Evolutionary conservation across 92 coral and sea anemone genomes (phyloP).

Genomic region (Pocillopora grandis): DNA sequence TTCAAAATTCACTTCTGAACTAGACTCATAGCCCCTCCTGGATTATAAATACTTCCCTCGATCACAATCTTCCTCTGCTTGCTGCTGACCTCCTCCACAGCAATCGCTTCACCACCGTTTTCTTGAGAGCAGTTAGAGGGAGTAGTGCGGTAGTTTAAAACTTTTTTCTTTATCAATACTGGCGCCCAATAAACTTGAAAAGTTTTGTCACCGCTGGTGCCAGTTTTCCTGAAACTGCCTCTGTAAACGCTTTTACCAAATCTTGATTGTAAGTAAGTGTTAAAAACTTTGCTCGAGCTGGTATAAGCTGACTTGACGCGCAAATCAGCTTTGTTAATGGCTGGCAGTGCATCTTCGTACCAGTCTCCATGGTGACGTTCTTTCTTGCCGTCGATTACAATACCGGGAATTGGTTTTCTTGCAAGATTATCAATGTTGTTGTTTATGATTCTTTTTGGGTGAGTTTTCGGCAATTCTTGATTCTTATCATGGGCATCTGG

Average conservation of each 20-base stretch:
- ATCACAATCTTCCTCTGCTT: background rate
- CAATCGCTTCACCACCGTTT: background rate
- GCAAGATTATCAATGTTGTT: background rate
- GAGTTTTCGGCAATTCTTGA: background rate
- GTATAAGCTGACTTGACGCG: slow-evolving; percentile 1
- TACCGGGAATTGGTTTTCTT: background rate
- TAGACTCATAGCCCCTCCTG: too few relatives aligned
- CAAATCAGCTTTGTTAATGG: background rate
- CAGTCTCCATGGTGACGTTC: slow-evolving; percentile 13
- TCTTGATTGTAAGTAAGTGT: slow-evolving; percentile 47
- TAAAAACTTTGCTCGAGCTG: slow-evolving; percentile 5
- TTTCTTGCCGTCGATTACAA: background rate
- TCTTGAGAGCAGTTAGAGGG: background rate
- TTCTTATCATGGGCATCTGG: background rate
- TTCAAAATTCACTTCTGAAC: too few relatives aligned
- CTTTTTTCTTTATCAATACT: slow-evolving; percentile 8
- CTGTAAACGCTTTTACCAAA: slow-evolving; percentile 50
- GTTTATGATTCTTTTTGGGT: background rate
- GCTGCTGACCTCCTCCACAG: background rate
- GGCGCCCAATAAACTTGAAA: slow-evolving; percentile 31
- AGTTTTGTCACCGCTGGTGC: background rate
- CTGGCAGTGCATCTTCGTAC: background rate
- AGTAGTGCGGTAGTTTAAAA: background rate
- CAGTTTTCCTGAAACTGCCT: background rate
- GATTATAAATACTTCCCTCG: background rate